These are phyloP conservation scores for Noctua janthe DNA, from an alignment of 2,888 invertebrate species.

Conservation along the genomic window DNA sequence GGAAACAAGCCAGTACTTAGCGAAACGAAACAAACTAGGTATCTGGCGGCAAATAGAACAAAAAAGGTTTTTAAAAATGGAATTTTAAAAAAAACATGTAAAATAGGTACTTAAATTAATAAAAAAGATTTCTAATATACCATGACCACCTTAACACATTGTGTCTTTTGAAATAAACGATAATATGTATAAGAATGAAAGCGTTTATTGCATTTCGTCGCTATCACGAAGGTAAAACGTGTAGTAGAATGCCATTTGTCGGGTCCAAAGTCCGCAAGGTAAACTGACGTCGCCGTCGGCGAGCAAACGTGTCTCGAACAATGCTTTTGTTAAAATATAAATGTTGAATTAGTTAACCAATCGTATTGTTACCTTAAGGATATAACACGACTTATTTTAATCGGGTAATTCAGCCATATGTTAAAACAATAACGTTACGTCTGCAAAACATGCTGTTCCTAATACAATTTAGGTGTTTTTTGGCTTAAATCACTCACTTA, in stretches of 20 bases:
- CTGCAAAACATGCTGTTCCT: constrained; percentile 15
- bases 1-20: constrained; percentile 71
- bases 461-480: neutral
- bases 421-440: constrained; percentile 17
- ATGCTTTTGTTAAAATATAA: constrained; percentile 74
- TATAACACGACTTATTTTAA: neutral
- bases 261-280: constrained; percentile 90
- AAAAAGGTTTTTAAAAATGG: constrained; percentile 13
- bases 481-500: neutral
- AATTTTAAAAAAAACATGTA: neutral
- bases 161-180: constrained; percentile 21
- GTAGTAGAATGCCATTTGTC: constrained; percentile 81
- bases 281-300: constrained; percentile 75
- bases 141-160: constrained; percentile 55
- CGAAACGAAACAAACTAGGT: constrained; percentile 56
- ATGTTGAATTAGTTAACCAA: constrained; percentile 54
- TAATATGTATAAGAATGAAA: constrained; percentile 25
- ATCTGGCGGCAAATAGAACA: constrained; percentile 70
- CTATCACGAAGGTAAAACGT: constrained; percentile 79
- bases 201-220: constrained; percentile 53
- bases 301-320: constrained; percentile 80
- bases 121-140: constrained; percentile 15
- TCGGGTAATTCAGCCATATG: constrained; percentile 10
- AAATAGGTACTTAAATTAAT: neutral
- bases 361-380: neutral